These are phyloP conservation scores for Nesidiocoris tenuis DNA, from an alignment of 2,888 invertebrate species.

Conservation along the genomic window DNA sequence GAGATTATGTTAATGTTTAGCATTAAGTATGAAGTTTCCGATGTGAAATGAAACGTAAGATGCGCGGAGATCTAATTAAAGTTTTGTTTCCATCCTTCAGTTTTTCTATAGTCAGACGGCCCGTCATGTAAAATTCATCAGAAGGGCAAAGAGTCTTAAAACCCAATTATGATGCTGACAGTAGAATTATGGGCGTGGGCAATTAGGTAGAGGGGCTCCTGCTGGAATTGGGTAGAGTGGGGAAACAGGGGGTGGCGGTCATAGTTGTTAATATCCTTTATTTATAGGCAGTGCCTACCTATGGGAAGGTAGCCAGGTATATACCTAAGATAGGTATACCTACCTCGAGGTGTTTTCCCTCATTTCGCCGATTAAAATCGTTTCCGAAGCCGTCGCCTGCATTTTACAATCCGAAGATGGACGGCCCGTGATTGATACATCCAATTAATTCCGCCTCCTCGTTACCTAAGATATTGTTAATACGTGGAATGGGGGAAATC, in stretches of 20 bases:
- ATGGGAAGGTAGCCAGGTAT: background rate
- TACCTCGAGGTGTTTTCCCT: background rate
- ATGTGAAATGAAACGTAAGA: background rate
- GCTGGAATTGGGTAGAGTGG: slow-evolving; percentile 25
- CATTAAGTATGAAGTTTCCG: slow-evolving; percentile 44
- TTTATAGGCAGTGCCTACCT: too few relatives aligned
- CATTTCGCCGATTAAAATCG: background rate
- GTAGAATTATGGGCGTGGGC: slow-evolving; percentile 49
- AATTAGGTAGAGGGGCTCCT: slow-evolving; percentile 43
- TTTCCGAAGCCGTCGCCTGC: background rate
- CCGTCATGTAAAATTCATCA: slow-evolving; percentile 50
- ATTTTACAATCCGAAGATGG: background rate
- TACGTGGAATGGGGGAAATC: too few relatives aligned
- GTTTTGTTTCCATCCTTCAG: slow-evolving; percentile 14
- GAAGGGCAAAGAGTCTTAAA: slow-evolving; percentile 47
- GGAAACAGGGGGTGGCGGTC: slow-evolving; percentile 7
- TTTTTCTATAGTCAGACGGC: background rate
- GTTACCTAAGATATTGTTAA: too few relatives aligned
- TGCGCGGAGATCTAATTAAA: slow-evolving; percentile 32
- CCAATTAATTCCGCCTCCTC: background rate
- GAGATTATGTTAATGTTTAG: slow-evolving; percentile 47
- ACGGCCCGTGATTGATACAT: background rate
- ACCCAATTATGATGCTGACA: slow-evolving; percentile 51
- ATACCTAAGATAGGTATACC: too few relatives aligned
- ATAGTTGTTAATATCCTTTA: slow-evolving; percentile 30